Evolutionary conservation across 2,888 invertebrate genomes (phyloP), one percentile per base, ranked within the genome.

Genomic region (Pristionchus entomophagus): DNA sequence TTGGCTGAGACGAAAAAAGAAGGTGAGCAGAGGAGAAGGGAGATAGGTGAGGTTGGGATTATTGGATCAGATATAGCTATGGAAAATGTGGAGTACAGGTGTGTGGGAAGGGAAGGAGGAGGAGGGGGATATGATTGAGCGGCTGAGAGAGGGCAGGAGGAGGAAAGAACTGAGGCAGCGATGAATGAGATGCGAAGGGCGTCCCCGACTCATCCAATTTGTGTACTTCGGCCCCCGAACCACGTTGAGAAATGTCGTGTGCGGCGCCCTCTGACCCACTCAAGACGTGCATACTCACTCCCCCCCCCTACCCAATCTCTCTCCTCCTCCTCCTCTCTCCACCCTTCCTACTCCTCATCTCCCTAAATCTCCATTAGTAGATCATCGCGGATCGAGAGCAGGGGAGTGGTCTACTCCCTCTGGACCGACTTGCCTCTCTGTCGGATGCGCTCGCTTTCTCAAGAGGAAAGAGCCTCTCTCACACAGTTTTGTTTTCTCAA

Each of bases 401-500:
- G 49, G 26, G 80, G 80, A 51, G 29, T 38, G 32, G 19, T 10
- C 56, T 14, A 56, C 56, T 56, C 56, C 56, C 56, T 56, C 56
- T 56, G 56, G 56, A 73, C 73, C 12, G 19, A 65, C 65, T 65
- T 35, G 65, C 17, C 35, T n/a, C 56, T 65, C 41, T 41, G 26
- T 73, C 38, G 59, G 53, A 53, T 35, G 35, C 56, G n/a, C n/a
- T n/a, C n/a, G n/a, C n/a, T n/a, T n/a, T 82, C 78, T 80, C 51
- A 51, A 80, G 78, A 80, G 49, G 41, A 29, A 69, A 45, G 51
- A 49, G 32, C 14, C 49, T 29, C 49, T 38, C 5, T 56, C n/a
- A 29, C 78, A 80, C 78, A 80, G 78, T 80, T 80, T 49, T 80
- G 78, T 80, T 49, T 80, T 82, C 41, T 82, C 45, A n/a, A n/a